Evolutionary conservation across 2,797 vertebrate genomes (phyloP).

Genomic region (Syndactyla subalaris): DNA sequence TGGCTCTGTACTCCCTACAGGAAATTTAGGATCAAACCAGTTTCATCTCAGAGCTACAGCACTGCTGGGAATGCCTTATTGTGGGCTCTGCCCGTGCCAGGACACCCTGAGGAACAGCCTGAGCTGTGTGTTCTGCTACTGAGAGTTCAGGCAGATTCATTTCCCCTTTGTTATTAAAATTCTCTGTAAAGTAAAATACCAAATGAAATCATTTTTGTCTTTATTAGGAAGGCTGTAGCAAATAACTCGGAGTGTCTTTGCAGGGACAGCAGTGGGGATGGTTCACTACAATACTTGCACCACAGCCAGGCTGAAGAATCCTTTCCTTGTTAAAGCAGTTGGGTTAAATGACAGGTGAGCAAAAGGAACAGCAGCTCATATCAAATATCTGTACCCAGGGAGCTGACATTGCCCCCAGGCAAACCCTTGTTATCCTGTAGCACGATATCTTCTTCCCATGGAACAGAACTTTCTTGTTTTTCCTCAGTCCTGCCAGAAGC

Average conservation of each 20-base stretch:
- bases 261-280: neutral
- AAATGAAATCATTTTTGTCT: neutral
- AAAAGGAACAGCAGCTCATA: neutral
- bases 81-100: neutral
- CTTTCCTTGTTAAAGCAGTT: neutral
- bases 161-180: conserved; percentile 23
- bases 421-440: neutral
- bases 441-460: neutral
- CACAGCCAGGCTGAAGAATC: neutral
- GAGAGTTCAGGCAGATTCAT: neutral
- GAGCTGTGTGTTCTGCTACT: neutral
- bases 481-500: neutral
- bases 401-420: neutral
- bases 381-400: neutral
- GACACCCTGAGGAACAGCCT: neutral
- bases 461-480: neutral
- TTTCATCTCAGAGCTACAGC: accelerated
- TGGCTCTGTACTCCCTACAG: neutral
- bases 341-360: neutral
- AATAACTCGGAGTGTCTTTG: neutral
- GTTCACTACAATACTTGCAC: neutral
- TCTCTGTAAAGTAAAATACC: neutral
- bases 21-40: neutral
- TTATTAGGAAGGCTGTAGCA: neutral
- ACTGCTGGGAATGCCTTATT: neutral